Percentiles rank a stretch among this genome's conserved stretches.
phyloP scores from a whole-genome alignment of 2,888 invertebrate species.

The Drosophila gaucha region DNA sequence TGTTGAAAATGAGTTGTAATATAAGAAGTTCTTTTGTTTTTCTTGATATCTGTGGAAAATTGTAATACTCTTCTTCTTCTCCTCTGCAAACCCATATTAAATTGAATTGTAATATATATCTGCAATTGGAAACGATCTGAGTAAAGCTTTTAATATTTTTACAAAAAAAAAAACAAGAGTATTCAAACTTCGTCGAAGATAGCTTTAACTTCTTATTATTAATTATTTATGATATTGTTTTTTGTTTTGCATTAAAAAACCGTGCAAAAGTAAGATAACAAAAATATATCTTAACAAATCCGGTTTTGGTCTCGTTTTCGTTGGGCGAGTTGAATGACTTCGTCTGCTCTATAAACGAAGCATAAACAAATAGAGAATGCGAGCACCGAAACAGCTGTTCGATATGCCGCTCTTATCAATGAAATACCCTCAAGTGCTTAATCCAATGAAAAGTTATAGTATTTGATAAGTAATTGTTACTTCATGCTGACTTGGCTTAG shows the following conservation, averaged over 20 bases:
- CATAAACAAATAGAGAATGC: slow-evolving; percentile 30
- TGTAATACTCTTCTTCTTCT: no score
- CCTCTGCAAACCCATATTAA: no score
- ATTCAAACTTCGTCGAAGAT: background rate
- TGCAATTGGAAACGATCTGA: no score
- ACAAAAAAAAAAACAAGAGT: no score
- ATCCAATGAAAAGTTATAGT: background rate
- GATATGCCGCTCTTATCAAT: slow-evolving; percentile 1
- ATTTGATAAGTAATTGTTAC: slow-evolving; percentile 1
- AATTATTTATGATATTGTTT: no score
- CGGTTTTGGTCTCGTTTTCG: slow-evolving; percentile 44
- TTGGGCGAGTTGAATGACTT: slow-evolving; percentile 65
- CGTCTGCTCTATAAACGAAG: slow-evolving; percentile 23
- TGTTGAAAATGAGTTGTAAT: no score
- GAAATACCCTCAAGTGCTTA: background rate
- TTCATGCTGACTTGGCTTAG: background rate
- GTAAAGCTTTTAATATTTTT: no score
- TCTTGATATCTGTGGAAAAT: no score
- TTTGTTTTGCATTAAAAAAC: slow-evolving; percentile 1
- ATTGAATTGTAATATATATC: no score
- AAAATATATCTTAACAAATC: background rate
- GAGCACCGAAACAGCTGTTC: slow-evolving; percentile 13
- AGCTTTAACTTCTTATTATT: background rate
- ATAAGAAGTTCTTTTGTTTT: no score
- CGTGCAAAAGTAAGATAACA: slow-evolving; percentile 11